A percentile compares a stretch with the other conserved stretches of the same genome.
Evolutionary conservation across 2,797 vertebrate genomes (phyloP).

Genomic region (Euthynnus affinis): DNA sequence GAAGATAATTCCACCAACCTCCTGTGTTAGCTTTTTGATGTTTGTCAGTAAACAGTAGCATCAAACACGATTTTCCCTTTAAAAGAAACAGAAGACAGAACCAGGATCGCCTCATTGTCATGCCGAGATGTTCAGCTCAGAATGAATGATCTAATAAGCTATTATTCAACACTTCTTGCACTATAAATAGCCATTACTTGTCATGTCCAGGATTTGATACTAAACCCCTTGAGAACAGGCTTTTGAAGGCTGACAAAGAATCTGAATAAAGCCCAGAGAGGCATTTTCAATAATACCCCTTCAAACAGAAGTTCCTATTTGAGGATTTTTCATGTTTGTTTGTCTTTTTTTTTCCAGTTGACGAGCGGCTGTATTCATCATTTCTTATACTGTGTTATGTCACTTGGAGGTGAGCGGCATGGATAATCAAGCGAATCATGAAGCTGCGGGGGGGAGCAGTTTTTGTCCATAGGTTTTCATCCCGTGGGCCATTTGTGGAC

Average conservation of each 20-base stretch:
- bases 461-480: conserved; percentile 10
- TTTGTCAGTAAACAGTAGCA: conserved; percentile 62
- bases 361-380: conserved; percentile 52
- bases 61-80: conserved; percentile 55
- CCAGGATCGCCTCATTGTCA: conserved; percentile 59
- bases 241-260: conserved; percentile 65
- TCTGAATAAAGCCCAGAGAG: conserved; percentile 59
- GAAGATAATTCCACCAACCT: conserved; percentile 39
- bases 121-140: conserved; percentile 34
- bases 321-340: conserved; percentile 41
- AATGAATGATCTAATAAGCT: conserved; percentile 68
- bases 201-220: conserved; percentile 74
- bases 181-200: conserved; percentile 77
- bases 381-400: conserved; percentile 48
- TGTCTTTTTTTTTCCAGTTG: conserved; percentile 20
- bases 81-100: conserved; percentile 38
- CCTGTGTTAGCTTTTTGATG: conserved; percentile 45
- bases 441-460: conserved; percentile 48
- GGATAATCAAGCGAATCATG: conserved; percentile 64
- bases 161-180: conserved; percentile 63
- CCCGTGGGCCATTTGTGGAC: conserved; percentile 32
- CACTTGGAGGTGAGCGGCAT: conserved; percentile 49
- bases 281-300: conserved; percentile 59
- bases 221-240: conserved; percentile 71
- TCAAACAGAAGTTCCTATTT: conserved; percentile 67